These are phyloP conservation scores for Chaetogeoica ovagalla DNA, from an alignment of 2,888 invertebrate genomes.

Conservation along the genomic window DNA sequence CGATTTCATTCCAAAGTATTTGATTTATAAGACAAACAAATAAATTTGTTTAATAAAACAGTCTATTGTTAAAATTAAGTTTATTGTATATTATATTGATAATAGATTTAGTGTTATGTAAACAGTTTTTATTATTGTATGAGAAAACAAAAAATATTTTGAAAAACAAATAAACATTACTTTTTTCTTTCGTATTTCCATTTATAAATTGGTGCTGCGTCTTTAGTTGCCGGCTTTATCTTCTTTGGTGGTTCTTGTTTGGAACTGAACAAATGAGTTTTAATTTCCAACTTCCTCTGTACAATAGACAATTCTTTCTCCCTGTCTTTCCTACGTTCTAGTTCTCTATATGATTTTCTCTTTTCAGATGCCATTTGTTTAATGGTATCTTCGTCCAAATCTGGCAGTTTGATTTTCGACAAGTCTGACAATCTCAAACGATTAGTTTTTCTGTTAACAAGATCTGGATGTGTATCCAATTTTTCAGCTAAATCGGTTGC, in stretches of 20 bases:
- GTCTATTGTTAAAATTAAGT: background rate
- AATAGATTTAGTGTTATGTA: slow-evolving; percentile 7
- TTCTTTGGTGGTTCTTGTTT: slow-evolving; percentile 63
- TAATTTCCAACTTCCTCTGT: slow-evolving; percentile 78
- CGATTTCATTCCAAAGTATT: slow-evolving; percentile 25
- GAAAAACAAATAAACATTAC: slow-evolving; percentile 60
- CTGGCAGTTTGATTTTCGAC: slow-evolving; percentile 65
- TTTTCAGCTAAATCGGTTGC: slow-evolving; percentile 71
- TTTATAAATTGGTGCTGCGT: slow-evolving; percentile 73
- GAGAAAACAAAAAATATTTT: background rate
- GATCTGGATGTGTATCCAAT: slow-evolving; percentile 74
- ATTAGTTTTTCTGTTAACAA: slow-evolving; percentile 72
- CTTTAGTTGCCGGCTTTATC: slow-evolving; percentile 68
- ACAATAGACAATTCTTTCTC: slow-evolving; percentile 75
- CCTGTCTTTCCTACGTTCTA: slow-evolving; percentile 75
- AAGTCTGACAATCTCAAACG: slow-evolving; percentile 68
- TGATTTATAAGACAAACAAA: slow-evolving; percentile 23
- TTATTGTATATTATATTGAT: slow-evolving; percentile 22
- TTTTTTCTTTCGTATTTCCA: slow-evolving; percentile 83
- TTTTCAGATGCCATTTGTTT: slow-evolving; percentile 60
- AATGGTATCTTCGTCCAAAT: slow-evolving; percentile 63
- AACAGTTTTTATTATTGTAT: background rate
- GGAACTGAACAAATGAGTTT: slow-evolving; percentile 67
- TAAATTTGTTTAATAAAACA: background rate
- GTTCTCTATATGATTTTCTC: slow-evolving; percentile 71